Evolutionary conservation across 2,797 vertebrate genomes (phyloP).

Genomic region (Fistularia tabacaria): DNA sequence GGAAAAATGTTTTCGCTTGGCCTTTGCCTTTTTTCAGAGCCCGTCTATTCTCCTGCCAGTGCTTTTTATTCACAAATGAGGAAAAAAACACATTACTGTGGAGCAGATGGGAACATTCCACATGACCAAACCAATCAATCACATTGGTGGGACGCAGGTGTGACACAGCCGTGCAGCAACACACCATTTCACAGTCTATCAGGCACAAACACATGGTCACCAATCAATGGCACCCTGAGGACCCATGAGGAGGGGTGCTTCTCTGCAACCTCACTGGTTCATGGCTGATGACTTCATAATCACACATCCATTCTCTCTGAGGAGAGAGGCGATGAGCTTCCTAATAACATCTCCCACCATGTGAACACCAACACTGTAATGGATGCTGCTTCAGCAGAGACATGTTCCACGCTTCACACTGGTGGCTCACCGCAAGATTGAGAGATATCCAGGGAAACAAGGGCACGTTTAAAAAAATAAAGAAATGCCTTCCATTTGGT

Average conservation of each 20-base stretch:
- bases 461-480: conserved; percentile 53
- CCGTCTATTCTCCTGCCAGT: conserved; percentile 79
- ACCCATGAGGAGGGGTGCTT: conserved; percentile 82
- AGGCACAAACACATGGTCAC: conserved; percentile 99
- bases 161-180: conserved; percentile 98
- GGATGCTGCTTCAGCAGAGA: conserved; percentile 43
- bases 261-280: conserved; percentile 89
- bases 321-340: conserved; percentile 90
- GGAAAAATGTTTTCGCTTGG: conserved; percentile 74
- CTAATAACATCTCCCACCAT: conserved; percentile 89
- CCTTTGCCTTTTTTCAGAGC: conserved; percentile 75
- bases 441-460: conserved; percentile 27
- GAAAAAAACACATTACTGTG: conserved; percentile 90
- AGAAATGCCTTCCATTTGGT: conserved; percentile 62
- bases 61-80: conserved; percentile 80
- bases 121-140: conserved; percentile 99
- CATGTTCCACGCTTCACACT: conserved; percentile 28
- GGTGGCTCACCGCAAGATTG: conserved; percentile 28
- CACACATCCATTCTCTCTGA: conserved; percentile 97
- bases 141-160: conserved; percentile 98
- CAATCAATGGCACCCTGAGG: conserved; percentile 99
- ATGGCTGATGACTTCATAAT: conserved; percentile 99
- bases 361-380: conserved; percentile 68
- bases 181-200: conserved; percentile 99
- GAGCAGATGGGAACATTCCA: conserved; percentile 99